A percentile compares a stretch with the other conserved stretches of the same genome.
Conservation (phyloP, 2,888 invertebrate genomes). For the Ochropacha duplaris region DNA sequence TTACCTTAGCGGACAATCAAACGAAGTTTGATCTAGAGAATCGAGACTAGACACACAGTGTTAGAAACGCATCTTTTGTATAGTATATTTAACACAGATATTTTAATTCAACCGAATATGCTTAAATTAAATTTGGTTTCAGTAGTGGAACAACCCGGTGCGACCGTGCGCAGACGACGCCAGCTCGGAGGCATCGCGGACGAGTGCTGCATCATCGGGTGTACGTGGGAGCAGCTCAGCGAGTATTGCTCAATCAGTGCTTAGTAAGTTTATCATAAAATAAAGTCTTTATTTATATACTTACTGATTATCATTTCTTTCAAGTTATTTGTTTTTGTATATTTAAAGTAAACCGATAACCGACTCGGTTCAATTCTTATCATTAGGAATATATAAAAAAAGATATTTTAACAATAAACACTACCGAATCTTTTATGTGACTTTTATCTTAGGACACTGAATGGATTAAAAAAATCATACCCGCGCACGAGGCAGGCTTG, state of each 20-base stretch:
- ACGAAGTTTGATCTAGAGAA: no score
- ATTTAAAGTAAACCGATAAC: not conserved
- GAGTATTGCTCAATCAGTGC: conserved; percentile 74
- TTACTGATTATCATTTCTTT: not conserved
- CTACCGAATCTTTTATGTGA: no score
- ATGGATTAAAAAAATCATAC: not conserved
- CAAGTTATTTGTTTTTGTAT: not conserved
- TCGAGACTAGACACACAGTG: no score
- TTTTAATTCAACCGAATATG: no score
- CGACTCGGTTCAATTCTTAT: conserved; percentile 8
- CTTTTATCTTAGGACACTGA: not conserved
- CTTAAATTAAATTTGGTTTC: conserved; percentile 26
- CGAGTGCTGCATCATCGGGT: conserved; percentile 70
- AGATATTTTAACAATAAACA: not conserved
- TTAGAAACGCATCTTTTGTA: no score
- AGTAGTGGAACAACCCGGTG: conserved; percentile 71
- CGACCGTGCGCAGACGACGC: conserved; percentile 57
- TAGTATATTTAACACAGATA: no score
- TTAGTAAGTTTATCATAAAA: conserved; percentile 48
- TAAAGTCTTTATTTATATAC: not conserved
- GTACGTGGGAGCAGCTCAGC: conserved; percentile 67
- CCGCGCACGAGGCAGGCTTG: not conserved
- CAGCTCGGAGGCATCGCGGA: conserved; percentile 67
- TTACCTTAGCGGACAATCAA: no score
- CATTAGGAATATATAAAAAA: conserved; percentile 1